Conservation (phyloP, 1,140 invertebrate species). For the Pseudomyrmex pallidus region DNA sequence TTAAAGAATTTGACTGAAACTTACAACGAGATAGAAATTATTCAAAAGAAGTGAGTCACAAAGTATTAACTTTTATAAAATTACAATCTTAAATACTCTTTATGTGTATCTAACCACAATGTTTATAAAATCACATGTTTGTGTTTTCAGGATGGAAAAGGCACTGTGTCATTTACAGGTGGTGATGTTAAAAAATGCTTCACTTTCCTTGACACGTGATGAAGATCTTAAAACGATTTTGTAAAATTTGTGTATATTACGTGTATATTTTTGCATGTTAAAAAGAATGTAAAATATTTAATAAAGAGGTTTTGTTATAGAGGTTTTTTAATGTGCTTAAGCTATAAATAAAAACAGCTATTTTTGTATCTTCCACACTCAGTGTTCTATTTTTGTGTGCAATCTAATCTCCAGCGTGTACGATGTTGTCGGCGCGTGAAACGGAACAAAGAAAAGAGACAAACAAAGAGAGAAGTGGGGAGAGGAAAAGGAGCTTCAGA, state of each 20-base stretch:
- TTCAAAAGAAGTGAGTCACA: conserved; percentile 60
- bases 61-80: not conserved
- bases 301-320: too few species aligned
- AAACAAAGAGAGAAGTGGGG: too few species aligned
- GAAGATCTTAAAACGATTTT: conserved; percentile 58
- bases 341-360: too few species aligned
- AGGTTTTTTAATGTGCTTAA: too few species aligned
- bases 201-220: conserved; percentile 4
- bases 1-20: conserved; percentile 64
- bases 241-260: conserved; percentile 60
- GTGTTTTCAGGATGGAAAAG: conserved; percentile 68
- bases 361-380: too few species aligned
- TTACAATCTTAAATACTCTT: conserved; percentile 4
- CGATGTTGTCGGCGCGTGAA: too few species aligned
- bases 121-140: not conserved
- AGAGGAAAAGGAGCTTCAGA: too few species aligned
- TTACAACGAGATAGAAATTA: conserved; percentile 51
- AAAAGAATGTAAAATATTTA: too few species aligned
- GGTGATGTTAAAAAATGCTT: conserved; percentile 63
- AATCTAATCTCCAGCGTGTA: too few species aligned
- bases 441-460: too few species aligned
- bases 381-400: too few species aligned
- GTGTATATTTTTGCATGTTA: not conserved
- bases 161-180: conserved; percentile 62
- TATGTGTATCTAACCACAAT: not conserved